A percentile compares a stretch with the other conserved stretches of the same genome.
Conservation (phyloP, 2,888 invertebrate genomes). For the Athrips mouffetella region DNA sequence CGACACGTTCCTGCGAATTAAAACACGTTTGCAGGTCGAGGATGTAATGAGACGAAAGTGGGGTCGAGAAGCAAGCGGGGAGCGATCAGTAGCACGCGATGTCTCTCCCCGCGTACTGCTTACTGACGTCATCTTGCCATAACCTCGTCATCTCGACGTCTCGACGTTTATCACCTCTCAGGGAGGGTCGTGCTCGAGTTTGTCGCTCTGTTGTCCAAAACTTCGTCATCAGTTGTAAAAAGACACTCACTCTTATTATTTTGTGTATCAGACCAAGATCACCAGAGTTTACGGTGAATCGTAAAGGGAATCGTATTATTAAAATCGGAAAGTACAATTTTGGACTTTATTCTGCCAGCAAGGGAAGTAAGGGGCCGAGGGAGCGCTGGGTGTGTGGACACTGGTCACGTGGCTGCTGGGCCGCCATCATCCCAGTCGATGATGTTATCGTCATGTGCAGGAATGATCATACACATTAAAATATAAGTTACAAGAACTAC, state of each 20-base stretch:
- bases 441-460: conserved; percentile 31
- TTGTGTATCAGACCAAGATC: background rate
- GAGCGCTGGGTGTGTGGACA: conserved; percentile 27
- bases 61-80: no score
- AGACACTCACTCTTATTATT: background rate
- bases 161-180: no score
- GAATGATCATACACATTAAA: conserved; percentile 30
- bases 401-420: conserved; percentile 33
- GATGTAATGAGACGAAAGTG: no score
- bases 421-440: conserved; percentile 33
- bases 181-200: no score
- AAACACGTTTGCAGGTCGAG: no score
- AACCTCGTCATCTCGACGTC: no score
- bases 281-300: background rate
- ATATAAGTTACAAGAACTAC: background rate
- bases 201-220: no score
- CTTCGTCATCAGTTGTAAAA: background rate
- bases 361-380: conserved; percentile 13
- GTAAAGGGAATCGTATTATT: background rate
- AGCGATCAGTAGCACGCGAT: no score
- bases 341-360: background rate
- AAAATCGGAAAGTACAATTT: background rate
- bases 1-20: no score
- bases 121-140: background rate
- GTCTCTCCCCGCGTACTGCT: background rate